Evolutionary conservation across 2,113 vertebrate genomes (phyloP).

Genomic region (Castor canadensis): DNA sequence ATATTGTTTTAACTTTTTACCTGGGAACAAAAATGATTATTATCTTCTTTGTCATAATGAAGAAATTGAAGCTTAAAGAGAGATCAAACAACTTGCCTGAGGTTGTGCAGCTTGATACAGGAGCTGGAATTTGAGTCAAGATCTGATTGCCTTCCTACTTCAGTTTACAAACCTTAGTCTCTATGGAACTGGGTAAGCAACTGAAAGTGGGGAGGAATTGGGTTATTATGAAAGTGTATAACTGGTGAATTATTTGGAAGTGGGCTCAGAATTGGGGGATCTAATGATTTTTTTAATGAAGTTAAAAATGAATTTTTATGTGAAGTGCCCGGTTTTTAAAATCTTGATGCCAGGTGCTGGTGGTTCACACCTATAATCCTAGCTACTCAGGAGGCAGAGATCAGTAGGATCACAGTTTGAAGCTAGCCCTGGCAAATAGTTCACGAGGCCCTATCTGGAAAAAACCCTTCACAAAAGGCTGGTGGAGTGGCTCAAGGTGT

Average conservation of each 20-base stretch:
- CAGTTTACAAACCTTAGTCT: background rate
- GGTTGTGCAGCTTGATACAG: background rate
- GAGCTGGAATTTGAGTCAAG: background rate
- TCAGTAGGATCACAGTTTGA: too few species aligned
- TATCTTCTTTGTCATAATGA: background rate
- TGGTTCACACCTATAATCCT: too few species aligned
- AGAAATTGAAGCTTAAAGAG: constrained; percentile 7
- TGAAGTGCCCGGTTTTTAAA: background rate
- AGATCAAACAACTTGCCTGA: background rate
- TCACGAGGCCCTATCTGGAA: too few species aligned
- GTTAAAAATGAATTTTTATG: constrained; percentile 38
- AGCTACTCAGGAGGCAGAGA: too few species aligned
- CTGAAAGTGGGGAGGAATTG: background rate
- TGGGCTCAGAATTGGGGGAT: background rate
- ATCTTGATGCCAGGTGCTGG: too few species aligned
- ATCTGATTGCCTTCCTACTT: background rate
- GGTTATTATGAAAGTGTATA: background rate
- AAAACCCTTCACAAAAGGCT: too few species aligned
- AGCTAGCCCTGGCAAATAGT: too few species aligned
- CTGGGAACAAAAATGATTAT: background rate
- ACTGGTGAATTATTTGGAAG: background rate
- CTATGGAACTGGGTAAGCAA: background rate
- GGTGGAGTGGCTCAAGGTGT: too few species aligned
- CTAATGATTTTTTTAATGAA: background rate
- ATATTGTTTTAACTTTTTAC: background rate